Evolutionary conservation across 2,113 vertebrate species (phyloP).

Genomic region (Oryzias curvinotus): DNA sequence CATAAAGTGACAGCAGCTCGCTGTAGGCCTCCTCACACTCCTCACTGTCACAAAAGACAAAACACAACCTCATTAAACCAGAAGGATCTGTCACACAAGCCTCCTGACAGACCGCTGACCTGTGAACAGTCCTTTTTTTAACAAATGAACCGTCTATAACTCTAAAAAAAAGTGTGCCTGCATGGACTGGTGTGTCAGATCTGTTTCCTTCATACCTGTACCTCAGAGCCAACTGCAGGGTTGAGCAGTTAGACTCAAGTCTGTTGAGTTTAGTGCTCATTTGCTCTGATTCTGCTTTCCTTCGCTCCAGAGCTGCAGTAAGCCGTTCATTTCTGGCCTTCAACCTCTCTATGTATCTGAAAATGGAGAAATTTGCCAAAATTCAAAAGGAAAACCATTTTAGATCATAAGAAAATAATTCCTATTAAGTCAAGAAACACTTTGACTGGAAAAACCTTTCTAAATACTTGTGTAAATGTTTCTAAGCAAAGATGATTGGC

Average conservation of each 20-base stretch:
- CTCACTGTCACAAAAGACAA: slow-evolving; percentile 76
- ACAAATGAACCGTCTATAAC: neutral
- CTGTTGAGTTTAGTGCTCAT: slow-evolving; percentile 79
- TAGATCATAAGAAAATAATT: neutral
- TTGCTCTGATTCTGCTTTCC: slow-evolving; percentile 79
- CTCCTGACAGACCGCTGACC: slow-evolving; percentile 2
- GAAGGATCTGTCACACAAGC: neutral
- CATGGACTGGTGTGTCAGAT: slow-evolving; percentile 20
- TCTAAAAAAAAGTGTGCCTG: too few relatives aligned
- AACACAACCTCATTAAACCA: slow-evolving; percentile 9
- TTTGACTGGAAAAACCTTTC: too few relatives aligned
- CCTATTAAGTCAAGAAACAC: too few relatives aligned
- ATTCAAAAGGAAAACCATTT: neutral
- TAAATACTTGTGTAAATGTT: too few relatives aligned
- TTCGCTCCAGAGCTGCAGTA: slow-evolving; percentile 76
- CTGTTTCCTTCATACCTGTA: slow-evolving; percentile 77
- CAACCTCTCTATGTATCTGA: slow-evolving; percentile 81
- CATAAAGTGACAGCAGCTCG: slow-evolving; percentile 75
- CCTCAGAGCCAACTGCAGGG: slow-evolving; percentile 81
- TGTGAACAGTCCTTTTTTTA: neutral
- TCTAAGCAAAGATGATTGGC: neutral
- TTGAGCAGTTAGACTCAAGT: slow-evolving; percentile 81
- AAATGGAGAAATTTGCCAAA: neutral
- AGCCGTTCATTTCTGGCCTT: slow-evolving; percentile 84
- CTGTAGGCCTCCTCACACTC: slow-evolving; percentile 81